These are phyloP conservation scores for Tragulus kanchil DNA, from an alignment of 2,113 vertebrate genomes.

Conservation along the genomic window DNA sequence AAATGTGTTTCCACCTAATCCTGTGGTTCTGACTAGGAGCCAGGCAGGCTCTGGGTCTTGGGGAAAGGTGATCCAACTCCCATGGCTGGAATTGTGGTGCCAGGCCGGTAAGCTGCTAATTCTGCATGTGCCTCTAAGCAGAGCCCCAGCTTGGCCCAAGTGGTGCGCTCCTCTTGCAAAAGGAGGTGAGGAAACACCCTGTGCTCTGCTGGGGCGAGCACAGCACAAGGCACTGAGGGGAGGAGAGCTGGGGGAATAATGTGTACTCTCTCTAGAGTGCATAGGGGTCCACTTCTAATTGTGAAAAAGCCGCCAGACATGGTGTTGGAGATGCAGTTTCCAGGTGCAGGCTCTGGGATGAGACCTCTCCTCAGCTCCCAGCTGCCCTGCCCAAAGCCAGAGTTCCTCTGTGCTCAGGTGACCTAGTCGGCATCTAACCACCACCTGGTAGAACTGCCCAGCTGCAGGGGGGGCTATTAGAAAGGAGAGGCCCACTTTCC, in stretches of 20 bases:
- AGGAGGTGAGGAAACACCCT: background rate
- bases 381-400: background rate
- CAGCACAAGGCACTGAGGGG: background rate
- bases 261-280: background rate
- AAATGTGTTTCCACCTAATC: background rate
- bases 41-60: background rate
- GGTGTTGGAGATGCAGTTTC: background rate
- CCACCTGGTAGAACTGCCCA: background rate
- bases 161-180: background rate
- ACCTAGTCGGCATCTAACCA: background rate
- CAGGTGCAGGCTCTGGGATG: background rate
- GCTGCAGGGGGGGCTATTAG: background rate
- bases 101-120: background rate
- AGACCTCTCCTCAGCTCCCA: background rate
- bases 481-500: background rate
- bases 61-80: background rate
- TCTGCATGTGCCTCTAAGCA: background rate
- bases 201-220: background rate
- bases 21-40: background rate
- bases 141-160: background rate
- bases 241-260: background rate
- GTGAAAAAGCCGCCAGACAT: background rate
- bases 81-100: background rate
- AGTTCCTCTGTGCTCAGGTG: background rate
- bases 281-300: background rate